Evolutionary conservation across 2,888 invertebrate genomes (phyloP).

Genomic region (Apantesis nais): DNA sequence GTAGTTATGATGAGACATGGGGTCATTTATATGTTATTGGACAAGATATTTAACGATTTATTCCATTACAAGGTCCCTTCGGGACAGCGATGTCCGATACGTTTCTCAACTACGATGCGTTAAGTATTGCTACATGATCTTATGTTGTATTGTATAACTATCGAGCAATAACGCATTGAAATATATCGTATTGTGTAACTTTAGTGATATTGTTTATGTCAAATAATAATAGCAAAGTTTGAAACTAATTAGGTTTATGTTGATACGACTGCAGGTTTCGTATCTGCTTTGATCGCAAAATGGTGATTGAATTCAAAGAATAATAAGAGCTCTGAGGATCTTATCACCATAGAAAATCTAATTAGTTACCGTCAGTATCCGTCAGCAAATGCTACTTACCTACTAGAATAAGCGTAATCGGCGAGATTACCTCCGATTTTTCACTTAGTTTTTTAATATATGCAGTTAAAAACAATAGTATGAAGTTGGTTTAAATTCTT

Average conservation of each 20-base stretch:
- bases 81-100: not conserved
- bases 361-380: not conserved
- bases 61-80: not conserved
- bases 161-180: not conserved
- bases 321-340: not conserved
- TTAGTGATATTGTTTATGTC: not conserved
- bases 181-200: not conserved
- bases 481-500: too few species aligned
- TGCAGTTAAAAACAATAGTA: not conserved
- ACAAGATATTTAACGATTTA: not conserved
- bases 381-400: not conserved
- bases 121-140: not conserved
- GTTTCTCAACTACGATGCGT: not conserved
- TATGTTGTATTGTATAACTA: not conserved
- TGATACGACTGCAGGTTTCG: not conserved
- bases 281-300: not conserved
- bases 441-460: not conserved
- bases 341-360: not conserved
- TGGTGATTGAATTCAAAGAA: not conserved
- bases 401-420: not conserved
- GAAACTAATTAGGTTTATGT: not conserved
- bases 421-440: not conserved
- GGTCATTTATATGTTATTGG: not conserved
- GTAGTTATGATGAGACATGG: not conserved
- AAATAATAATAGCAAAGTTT: not conserved